These are phyloP conservation scores for Podargus strigoides DNA, from an alignment of 2,797 vertebrate species.

Conservation along the genomic window DNA sequence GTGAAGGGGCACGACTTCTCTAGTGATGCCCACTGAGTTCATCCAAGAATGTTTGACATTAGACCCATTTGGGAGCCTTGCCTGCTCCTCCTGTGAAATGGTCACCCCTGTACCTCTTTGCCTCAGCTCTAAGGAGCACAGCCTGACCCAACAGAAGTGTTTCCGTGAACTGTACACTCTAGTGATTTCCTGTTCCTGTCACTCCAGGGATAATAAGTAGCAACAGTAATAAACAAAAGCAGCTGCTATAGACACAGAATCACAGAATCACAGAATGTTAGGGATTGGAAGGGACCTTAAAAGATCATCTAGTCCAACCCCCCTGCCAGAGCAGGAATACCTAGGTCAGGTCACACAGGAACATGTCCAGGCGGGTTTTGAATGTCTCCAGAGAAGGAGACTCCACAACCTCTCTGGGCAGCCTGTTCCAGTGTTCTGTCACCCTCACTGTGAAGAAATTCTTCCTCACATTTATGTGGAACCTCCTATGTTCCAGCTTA, in stretches of 20 bases:
- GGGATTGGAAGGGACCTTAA: too few relatives aligned
- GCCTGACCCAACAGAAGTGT: background rate
- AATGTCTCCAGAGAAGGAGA: too few relatives aligned
- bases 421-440: too few relatives aligned
- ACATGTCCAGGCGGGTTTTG: too few relatives aligned
- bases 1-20: background rate
- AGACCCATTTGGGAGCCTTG: background rate
- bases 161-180: accelerated
- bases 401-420: too few relatives aligned
- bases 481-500: too few relatives aligned
- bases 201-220: background rate
- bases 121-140: background rate
- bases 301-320: too few relatives aligned
- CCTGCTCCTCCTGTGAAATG: background rate
- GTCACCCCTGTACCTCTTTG: background rate
- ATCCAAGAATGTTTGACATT: background rate
- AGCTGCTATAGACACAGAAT: background rate
- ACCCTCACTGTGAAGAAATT: too few relatives aligned
- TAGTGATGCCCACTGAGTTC: background rate
- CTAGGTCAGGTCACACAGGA: too few relatives aligned
- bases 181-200: background rate
- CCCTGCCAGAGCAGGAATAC: too few relatives aligned
- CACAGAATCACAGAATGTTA: too few relatives aligned
- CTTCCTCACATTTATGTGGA: too few relatives aligned
- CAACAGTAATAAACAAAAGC: background rate